phyloP scores from a whole-genome alignment of 2,113 vertebrate genomes.

The Tupaia chinensis region DNA sequence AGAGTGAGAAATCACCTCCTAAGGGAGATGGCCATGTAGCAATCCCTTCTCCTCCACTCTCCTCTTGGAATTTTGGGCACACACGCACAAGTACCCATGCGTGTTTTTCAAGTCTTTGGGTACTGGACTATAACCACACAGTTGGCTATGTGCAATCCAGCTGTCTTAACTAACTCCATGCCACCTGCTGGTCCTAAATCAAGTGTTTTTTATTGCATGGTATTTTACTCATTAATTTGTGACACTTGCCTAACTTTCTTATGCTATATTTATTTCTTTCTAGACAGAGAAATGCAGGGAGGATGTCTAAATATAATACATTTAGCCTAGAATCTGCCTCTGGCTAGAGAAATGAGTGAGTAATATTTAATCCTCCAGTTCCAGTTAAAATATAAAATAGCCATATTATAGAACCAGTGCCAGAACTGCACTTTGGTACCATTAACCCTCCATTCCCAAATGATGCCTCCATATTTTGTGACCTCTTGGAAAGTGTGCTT shows the following conservation, averaged over 20 bases:
- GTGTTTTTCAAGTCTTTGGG: too few species aligned
- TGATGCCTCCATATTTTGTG: not conserved
- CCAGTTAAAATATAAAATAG: not conserved
- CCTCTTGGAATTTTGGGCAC: too few species aligned
- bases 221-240: slow-evolving; percentile 10
- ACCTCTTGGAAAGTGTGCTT: not conserved
- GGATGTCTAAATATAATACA: not conserved
- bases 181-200: too few species aligned
- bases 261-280: not conserved
- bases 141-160: too few species aligned
- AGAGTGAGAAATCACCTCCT: too few species aligned
- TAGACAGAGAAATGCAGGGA: not conserved
- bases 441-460: not conserved
- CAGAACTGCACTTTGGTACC: not conserved
- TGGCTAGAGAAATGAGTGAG: not conserved
- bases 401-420: not conserved
- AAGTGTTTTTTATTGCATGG: not conserved
- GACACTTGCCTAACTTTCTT: not conserved
- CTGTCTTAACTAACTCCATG: too few species aligned
- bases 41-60: too few species aligned
- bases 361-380: not conserved
- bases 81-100: too few species aligned
- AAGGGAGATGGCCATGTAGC: too few species aligned
- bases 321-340: not conserved
- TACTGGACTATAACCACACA: too few species aligned